These are phyloP conservation scores for Agrotis exclamationis DNA, from an alignment of 2,888 invertebrate genomes.

Conservation along the genomic window DNA sequence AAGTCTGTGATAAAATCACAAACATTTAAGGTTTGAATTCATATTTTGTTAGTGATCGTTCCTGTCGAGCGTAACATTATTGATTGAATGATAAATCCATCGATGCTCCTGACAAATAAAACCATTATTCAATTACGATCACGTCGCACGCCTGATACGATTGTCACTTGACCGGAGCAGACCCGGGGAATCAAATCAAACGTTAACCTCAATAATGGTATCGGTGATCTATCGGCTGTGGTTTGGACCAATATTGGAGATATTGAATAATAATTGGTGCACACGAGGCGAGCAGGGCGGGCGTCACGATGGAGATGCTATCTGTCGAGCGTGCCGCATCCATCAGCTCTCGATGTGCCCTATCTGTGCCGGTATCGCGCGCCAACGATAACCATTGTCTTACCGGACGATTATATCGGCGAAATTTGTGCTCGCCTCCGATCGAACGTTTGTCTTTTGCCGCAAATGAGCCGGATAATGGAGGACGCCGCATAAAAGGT, in stretches of 20 bases:
- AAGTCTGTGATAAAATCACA: conserved; percentile 46
- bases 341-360: conserved; percentile 82
- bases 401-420: conserved; percentile 87
- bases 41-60: conserved; percentile 63
- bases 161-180: conserved; percentile 85
- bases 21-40: conserved; percentile 57
- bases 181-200: conserved; percentile 79
- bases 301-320: conserved; percentile 88
- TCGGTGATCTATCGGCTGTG: conserved; percentile 69
- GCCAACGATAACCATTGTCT: conserved; percentile 88
- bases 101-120: conserved; percentile 76
- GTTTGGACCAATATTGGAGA: conserved; percentile 73
- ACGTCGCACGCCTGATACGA: conserved; percentile 73
- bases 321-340: conserved; percentile 88
- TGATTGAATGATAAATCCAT: conserved; percentile 77
- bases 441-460: conserved; percentile 88
- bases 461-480: conserved; percentile 89
- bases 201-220: conserved; percentile 81
- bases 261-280: conserved; percentile 91
- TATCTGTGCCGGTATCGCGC: conserved; percentile 85
- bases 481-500: conserved; percentile 85
- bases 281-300: conserved; percentile 74
- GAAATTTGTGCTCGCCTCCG: conserved; percentile 88
- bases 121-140: conserved; percentile 84
- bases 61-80: conserved; percentile 65